These are phyloP conservation scores for Hippocampus mohnikei DNA, from an alignment of 2,113 vertebrate species.

Conservation along the genomic window DNA sequence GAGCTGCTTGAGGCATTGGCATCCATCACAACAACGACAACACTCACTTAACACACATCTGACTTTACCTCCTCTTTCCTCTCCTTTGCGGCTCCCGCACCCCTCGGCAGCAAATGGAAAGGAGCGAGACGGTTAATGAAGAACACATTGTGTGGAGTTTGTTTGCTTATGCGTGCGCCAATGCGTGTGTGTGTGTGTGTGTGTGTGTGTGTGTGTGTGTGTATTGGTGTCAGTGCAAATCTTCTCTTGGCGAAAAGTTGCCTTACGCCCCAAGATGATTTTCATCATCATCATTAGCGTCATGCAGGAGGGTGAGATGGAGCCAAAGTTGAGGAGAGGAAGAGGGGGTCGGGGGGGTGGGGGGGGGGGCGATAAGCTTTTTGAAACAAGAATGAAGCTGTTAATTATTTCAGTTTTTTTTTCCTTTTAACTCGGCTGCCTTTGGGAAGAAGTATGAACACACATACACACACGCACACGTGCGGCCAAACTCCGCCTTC, in stretches of 20 bases:
- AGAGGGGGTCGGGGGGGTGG: no score
- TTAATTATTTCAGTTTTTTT: slow-evolving; percentile 61
- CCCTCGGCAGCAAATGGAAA: slow-evolving; percentile 18
- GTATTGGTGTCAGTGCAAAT: slow-evolving; percentile 30
- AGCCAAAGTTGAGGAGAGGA: slow-evolving; percentile 65
- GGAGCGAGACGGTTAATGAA: slow-evolving; percentile 52
- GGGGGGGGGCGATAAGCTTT: slow-evolving; percentile 33
- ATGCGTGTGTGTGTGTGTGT: no score
- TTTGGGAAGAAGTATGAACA: slow-evolving; percentile 24
- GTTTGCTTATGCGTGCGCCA: slow-evolving; percentile 1
- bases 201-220: slow-evolving; percentile 11
- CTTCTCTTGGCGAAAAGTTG: slow-evolving; percentile 7
- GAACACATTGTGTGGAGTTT: slow-evolving; percentile 61
- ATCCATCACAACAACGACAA: not conserved
- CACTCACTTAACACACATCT: not conserved
- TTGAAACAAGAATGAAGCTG: slow-evolving; percentile 55
- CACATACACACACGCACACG: slow-evolving; percentile 26
- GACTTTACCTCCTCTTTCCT: not conserved
- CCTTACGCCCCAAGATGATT: slow-evolving; percentile 57
- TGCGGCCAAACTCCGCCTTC: slow-evolving; percentile 25
- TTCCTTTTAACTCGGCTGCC: slow-evolving; percentile 46
- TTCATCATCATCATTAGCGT: slow-evolving; percentile 58
- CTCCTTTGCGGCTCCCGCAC: slow-evolving; percentile 6
- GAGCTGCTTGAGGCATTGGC: not conserved
- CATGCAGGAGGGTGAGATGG: slow-evolving; percentile 32